Base-by-base conservation (phyloP, 2,797 vertebrate species). In the Trachurus trachurus region DNA sequence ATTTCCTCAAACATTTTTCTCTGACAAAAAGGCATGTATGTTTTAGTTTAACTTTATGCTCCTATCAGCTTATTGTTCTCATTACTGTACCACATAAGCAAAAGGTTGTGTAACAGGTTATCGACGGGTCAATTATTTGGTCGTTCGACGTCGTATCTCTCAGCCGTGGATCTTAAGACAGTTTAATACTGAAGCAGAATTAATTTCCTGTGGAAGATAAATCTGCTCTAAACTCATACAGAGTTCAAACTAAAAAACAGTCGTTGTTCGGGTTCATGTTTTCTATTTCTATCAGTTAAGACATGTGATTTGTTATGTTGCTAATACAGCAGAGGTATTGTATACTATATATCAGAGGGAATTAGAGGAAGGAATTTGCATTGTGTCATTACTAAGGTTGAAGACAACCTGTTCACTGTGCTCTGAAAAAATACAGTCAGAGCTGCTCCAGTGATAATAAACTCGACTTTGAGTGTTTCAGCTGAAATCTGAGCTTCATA, bases 181-280 rank as follows among this genome's bases (percentile, higher is more conserved):
- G 47, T 86, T 85, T 71, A 67, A 71, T 65, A 37, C 49, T 37
- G 60, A 1, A 26, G 52, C 54, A 63, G 34, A 82, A 59, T 73
- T 61, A 31, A 89, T 89, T 85, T 88, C 76, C 75, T 78, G 77
- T 66, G 44, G 63, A 70, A 69, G 60, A 70, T 74, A 10, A 50
- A 64, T 77, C 74, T 34, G 6, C 11, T 58, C 17, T 54, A 47
- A 83, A 78, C 66, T 64, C 71, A 70, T 26, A 69, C 40, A 85
- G 37, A 54, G 74, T 34, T 71, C 53, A 60, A 40, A 37, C 60
- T 29, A 40, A 65, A 66, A 50, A 22, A 37, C 19, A 3, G 29
- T 78, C 80, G 10, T 44, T 42, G 47, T 65, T 53, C 3, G 0
- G 31, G 10, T 9, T 37, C 11, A 7, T 1, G 58, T 49, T 53